These are phyloP conservation scores for Clytia hemisphaerica DNA, from an alignment of 30 jellyfish, hydroid and myxozoan genomes.

Conservation along the genomic window DNA sequence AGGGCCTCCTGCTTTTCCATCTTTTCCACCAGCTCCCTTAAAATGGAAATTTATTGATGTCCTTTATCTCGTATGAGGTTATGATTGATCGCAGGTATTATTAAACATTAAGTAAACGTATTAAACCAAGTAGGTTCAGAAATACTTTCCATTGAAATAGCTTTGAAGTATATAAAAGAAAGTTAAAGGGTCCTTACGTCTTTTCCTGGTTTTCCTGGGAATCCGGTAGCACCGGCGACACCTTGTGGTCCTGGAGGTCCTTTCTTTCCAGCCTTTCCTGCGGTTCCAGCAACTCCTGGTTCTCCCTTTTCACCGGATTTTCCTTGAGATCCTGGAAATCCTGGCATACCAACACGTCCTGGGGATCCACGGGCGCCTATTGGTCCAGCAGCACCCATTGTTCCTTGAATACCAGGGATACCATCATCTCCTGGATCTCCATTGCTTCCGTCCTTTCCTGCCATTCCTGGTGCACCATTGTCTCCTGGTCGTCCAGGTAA, in stretches of 20 bases:
- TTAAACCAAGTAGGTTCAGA: no score
- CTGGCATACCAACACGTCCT: slow-evolving; percentile 73
- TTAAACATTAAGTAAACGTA: no score
- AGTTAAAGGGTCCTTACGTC: slow-evolving; percentile 35
- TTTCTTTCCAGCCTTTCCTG: slow-evolving; percentile 30
- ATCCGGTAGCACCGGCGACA: slow-evolving; percentile 34
- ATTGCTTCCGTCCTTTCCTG: slow-evolving; percentile 50
- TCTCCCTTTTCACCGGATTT: slow-evolving; percentile 66
- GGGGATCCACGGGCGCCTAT: slow-evolving; percentile 51
- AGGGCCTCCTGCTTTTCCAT: slow-evolving; percentile 33
- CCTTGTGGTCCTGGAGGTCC: slow-evolving; percentile 74
- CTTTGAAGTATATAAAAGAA: slow-evolving; percentile 2
- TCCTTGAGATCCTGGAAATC: slow-evolving; percentile 69
- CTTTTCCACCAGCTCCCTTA: slow-evolving; percentile 50
- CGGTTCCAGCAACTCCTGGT: slow-evolving; percentile 14
- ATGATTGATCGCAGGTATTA: no score
- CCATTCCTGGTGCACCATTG: slow-evolving; percentile 67
- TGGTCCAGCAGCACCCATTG: slow-evolving; percentile 51
- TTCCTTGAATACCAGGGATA: slow-evolving; percentile 58
- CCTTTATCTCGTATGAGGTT: background rate
- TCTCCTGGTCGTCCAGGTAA: slow-evolving; percentile 46
- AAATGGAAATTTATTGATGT: background rate
- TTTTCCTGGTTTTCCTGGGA: slow-evolving; percentile 64
- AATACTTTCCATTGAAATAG: background rate
- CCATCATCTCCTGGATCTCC: slow-evolving; percentile 71